phyloP scores from a whole-genome alignment of 2,888 invertebrate genomes.

The Drosophila buzzatii region DNA sequence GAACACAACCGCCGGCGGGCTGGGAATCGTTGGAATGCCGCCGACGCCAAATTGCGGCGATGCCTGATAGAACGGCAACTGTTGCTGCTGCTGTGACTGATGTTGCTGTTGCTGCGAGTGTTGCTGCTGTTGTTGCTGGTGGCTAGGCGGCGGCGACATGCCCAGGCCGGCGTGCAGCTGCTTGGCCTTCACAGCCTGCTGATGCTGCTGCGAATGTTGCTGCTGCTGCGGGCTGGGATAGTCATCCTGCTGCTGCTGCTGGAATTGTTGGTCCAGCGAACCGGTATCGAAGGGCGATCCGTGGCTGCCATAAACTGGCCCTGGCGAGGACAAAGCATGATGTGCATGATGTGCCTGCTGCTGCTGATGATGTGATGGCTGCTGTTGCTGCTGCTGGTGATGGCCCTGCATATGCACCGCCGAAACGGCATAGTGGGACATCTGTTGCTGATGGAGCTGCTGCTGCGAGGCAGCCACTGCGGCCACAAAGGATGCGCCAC shows the following conservation, averaged over 20 bases:
- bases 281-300: constrained; percentile 85
- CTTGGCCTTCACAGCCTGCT: constrained; percentile 83
- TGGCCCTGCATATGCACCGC: constrained; percentile 83
- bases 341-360: constrained; percentile 90
- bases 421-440: constrained; percentile 82
- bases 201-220: constrained; percentile 66
- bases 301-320: constrained; percentile 80
- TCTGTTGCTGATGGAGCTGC: constrained; percentile 61
- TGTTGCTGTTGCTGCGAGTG: constrained; percentile 86
- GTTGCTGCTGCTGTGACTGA: constrained; percentile 84
- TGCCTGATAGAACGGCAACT: constrained; percentile 88
- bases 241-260: constrained; percentile 72
- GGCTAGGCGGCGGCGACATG: constrained; percentile 86
- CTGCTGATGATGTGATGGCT: constrained; percentile 57
- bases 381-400: constrained; percentile 71
- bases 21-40: constrained; percentile 93
- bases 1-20: constrained; percentile 91
- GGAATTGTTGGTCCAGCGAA: constrained; percentile 85
- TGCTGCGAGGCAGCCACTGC: constrained; percentile 79
- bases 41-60: constrained; percentile 90
- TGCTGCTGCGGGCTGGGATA: constrained; percentile 72
- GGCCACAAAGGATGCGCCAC: constrained; percentile 82
- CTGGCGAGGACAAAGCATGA: constrained; percentile 84
- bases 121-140: constrained; percentile 89
- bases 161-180: constrained; percentile 84